Conservation (phyloP, 2,888 invertebrate species). For the Xestia ashworthii region DNA sequence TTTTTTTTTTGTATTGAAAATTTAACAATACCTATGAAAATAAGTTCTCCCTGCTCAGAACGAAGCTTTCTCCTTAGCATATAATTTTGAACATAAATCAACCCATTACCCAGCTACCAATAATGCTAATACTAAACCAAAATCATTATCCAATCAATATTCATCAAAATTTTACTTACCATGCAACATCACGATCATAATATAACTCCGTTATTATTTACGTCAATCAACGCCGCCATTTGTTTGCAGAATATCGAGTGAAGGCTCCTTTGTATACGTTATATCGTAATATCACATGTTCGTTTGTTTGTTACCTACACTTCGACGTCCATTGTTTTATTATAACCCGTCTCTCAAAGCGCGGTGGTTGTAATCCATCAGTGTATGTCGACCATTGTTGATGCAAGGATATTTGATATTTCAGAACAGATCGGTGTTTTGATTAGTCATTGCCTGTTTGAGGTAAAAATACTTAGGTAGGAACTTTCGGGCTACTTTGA, state of each 20-base stretch:
- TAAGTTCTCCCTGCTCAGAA: background rate
- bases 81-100: background rate
- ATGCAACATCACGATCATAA: constrained; percentile 17
- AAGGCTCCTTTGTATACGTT: constrained; percentile 40
- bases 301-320: constrained; percentile 15
- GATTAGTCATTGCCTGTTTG: background rate
- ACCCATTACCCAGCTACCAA: background rate
- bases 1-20: too few species aligned
- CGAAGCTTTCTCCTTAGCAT: background rate
- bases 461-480: background rate
- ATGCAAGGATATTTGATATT: constrained; percentile 9
- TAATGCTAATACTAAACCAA: background rate
- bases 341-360: constrained; percentile 23
- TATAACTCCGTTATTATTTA: constrained; percentile 27
- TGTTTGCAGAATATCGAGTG: constrained; percentile 37
- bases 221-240: constrained; percentile 38
- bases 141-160: constrained; percentile 19
- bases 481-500: background rate
- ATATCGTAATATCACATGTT: constrained; percentile 17
- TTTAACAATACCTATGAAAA: too few species aligned
- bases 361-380: constrained; percentile 41
- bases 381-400: constrained; percentile 21
- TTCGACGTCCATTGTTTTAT: constrained; percentile 40
- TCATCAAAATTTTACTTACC: constrained; percentile 17
- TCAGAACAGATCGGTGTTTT: background rate